Evolutionary conservation across 2,888 invertebrate genomes (phyloP).

Genomic region (Eueremaeus valkanovi): DNA sequence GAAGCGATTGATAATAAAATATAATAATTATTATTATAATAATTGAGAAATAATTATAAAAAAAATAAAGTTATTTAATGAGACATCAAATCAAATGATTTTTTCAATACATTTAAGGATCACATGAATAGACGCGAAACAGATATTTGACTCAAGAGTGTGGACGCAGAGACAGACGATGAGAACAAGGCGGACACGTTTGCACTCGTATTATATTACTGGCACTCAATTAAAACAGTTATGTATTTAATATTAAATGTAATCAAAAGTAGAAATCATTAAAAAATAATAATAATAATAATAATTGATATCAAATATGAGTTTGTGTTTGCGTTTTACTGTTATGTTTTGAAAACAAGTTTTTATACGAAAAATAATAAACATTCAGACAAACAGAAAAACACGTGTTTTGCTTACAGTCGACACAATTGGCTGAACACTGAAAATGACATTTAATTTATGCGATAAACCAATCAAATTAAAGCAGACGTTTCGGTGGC

Average conservation of each 20-base stretch:
- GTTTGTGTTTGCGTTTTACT: too few relatives aligned
- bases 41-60: not conserved
- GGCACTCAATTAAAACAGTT: not conserved
- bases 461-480: slow-evolving; percentile 8
- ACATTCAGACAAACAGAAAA: too few relatives aligned
- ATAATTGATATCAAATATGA: too few relatives aligned
- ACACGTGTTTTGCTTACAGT: too few relatives aligned
- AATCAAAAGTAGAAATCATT: too few relatives aligned
- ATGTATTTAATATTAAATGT: too few relatives aligned
- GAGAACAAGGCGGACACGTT: not conserved
- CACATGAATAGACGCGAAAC: too few relatives aligned
- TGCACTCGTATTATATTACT: not conserved
- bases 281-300: too few relatives aligned
- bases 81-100: not conserved
- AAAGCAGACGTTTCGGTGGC: not conserved
- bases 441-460: not conserved
- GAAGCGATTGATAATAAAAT: slow-evolving; percentile 10
- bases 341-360: too few relatives aligned
- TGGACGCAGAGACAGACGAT: not conserved
- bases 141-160: too few relatives aligned
- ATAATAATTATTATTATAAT: not conserved
- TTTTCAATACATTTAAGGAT: not conserved
- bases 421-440: too few relatives aligned
- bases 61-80: not conserved
- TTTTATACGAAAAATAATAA: too few relatives aligned